phyloP scores from a whole-genome alignment of 92 coral and sea anemone species.

The Desmophyllum pertusum region DNA sequence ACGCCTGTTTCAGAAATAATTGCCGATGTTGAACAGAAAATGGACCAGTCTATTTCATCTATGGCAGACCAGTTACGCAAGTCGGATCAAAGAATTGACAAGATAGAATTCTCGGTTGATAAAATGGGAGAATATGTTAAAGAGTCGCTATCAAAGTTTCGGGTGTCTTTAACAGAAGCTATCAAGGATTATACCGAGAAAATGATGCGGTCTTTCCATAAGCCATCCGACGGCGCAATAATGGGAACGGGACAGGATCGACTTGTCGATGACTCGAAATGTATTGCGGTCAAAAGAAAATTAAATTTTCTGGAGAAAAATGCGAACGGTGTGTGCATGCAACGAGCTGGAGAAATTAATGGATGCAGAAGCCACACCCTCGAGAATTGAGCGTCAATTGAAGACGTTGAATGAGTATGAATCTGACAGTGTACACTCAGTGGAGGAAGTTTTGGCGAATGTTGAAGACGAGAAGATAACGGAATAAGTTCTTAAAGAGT shows the following conservation, averaged over 20 bases:
- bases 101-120: too few relatives aligned
- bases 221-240: neutral
- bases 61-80: too few relatives aligned
- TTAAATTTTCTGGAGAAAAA: neutral
- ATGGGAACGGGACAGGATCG: neutral
- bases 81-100: neutral
- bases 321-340: neutral
- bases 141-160: too few relatives aligned
- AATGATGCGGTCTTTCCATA: constrained; percentile 6
- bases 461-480: neutral
- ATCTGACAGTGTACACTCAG: neutral
- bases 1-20: neutral
- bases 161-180: neutral
- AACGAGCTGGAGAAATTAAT: too few relatives aligned
- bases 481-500: neutral
- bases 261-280: neutral
- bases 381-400: too few relatives aligned
- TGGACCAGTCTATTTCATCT: too few relatives aligned
- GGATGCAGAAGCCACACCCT: too few relatives aligned
- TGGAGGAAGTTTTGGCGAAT: neutral
- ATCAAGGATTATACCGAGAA: neutral
- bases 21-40: neutral
- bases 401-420: neutral
- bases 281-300: too few relatives aligned
- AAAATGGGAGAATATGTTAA: too few relatives aligned